Evolutionary conservation across 2,888 invertebrate species (phyloP).

Genomic region (Xestia c-nigrum): DNA sequence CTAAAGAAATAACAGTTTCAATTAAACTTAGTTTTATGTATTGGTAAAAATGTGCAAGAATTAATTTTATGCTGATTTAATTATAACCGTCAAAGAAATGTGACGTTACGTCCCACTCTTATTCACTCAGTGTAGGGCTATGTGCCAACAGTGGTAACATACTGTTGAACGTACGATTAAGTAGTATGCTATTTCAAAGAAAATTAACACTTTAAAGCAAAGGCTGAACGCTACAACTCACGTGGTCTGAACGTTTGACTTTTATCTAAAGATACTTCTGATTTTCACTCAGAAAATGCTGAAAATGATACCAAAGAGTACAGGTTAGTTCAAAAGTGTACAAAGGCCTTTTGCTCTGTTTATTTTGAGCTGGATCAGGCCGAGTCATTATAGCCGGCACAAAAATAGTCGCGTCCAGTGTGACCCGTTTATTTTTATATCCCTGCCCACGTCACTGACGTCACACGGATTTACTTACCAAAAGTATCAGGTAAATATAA

Average conservation of each 20-base stretch:
- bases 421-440: conserved; percentile 43
- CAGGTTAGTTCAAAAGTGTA: neutral
- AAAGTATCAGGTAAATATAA: neutral
- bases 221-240: neutral
- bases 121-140: neutral
- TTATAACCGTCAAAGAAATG: neutral
- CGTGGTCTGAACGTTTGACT: neutral
- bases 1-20: neutral
- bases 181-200: neutral
- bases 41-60: neutral
- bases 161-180: neutral
- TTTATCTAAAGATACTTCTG: neutral
- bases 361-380: conserved; percentile 29
- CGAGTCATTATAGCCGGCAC: conserved; percentile 5
- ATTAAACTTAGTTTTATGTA: neutral
- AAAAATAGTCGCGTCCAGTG: conserved; percentile 30
- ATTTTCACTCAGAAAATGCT: neutral
- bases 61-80: neutral
- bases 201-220: neutral
- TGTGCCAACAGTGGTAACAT: neutral
- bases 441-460: conserved; percentile 19
- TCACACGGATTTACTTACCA: conserved; percentile 1
- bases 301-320: neutral
- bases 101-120: neutral
- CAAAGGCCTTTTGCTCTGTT: conserved; percentile 13